These are phyloP conservation scores for Xylocopa sonorina DNA, from an alignment of 1,140 invertebrate species.

Conservation along the genomic window DNA sequence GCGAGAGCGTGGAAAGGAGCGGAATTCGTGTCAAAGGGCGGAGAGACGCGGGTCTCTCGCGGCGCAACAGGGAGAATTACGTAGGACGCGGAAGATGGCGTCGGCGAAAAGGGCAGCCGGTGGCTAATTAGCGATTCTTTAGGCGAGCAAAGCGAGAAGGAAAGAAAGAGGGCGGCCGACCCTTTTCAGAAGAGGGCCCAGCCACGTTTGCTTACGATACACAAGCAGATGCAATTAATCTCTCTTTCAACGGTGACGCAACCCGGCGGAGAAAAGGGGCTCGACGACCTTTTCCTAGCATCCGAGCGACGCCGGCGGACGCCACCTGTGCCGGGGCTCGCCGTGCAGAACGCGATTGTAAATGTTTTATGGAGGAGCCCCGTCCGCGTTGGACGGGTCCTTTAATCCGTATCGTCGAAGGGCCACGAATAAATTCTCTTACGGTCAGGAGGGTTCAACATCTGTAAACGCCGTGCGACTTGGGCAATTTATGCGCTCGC, in stretches of 20 bases:
- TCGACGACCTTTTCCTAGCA: neutral
- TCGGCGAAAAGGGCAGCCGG: slow-evolving; percentile 21
- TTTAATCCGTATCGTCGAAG: too few relatives aligned
- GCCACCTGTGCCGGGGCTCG: too few relatives aligned
- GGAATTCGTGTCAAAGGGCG: slow-evolving; percentile 14
- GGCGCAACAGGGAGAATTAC: neutral
- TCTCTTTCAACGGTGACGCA: slow-evolving; percentile 57
- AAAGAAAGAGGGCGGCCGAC: slow-evolving; percentile 29
- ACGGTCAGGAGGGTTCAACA: too few relatives aligned
- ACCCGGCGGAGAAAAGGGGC: slow-evolving; percentile 39
- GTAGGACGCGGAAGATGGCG: neutral
- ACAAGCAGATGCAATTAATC: slow-evolving; percentile 69
- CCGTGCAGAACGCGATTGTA: neutral
- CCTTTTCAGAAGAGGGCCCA: slow-evolving; percentile 39
- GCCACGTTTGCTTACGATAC: slow-evolving; percentile 66
- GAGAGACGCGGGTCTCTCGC: neutral
- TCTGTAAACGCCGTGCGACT: too few relatives aligned
- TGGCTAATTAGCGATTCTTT: slow-evolving; percentile 70
- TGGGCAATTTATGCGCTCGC: too few relatives aligned
- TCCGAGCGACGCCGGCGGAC: neutral
- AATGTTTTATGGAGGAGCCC: neutral
- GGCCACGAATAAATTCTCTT: too few relatives aligned
- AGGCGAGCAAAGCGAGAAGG: slow-evolving; percentile 42
- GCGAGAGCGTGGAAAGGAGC: neutral
- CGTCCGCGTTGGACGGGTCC: too few relatives aligned